A percentile compares a stretch with the other conserved stretches of the same genome.
Evolutionary conservation across 2,797 vertebrate genomes (phyloP).

Genomic region (Fundulus diaphanus): DNA sequence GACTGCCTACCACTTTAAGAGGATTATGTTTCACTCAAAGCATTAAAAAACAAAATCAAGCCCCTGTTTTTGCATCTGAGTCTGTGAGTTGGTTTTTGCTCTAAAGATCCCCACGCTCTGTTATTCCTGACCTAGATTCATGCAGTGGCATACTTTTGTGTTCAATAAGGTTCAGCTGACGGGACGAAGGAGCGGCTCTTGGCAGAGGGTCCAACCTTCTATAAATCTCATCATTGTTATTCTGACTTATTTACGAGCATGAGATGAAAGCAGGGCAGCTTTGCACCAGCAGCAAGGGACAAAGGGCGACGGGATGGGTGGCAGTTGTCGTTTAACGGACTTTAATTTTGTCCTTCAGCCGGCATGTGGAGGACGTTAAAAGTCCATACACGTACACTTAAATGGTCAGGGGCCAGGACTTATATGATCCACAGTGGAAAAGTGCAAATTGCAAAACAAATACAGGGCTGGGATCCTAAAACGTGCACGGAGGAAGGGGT

Average conservation of each 20-base stretch:
- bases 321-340: conserved; percentile 29
- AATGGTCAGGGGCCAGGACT: conserved; percentile 22
- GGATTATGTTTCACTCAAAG: neutral
- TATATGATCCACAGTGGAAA: conserved; percentile 22
- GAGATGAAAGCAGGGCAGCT: conserved; percentile 45
- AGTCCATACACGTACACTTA: conserved; percentile 28
- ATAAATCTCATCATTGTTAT: conserved; percentile 51
- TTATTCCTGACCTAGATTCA: conserved; percentile 33
- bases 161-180: conserved; percentile 13
- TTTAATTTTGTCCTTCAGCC: conserved; percentile 52
- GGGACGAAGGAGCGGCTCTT: neutral
- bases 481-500: neutral
- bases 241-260: conserved; percentile 49
- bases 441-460: conserved; percentile 59
- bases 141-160: conserved; percentile 12
- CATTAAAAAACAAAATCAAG: neutral
- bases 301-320: neutral
- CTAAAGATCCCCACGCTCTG: neutral
- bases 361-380: conserved; percentile 24
- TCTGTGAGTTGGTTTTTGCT: neutral
- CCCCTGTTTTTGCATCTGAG: neutral
- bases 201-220: conserved; percentile 24
- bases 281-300: conserved; percentile 14
- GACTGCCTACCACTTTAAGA: neutral
- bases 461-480: conserved; percentile 44